These are phyloP conservation scores for Pseudochirops cupreus DNA, from an alignment of 2,797 vertebrate species.

Conservation along the genomic window DNA sequence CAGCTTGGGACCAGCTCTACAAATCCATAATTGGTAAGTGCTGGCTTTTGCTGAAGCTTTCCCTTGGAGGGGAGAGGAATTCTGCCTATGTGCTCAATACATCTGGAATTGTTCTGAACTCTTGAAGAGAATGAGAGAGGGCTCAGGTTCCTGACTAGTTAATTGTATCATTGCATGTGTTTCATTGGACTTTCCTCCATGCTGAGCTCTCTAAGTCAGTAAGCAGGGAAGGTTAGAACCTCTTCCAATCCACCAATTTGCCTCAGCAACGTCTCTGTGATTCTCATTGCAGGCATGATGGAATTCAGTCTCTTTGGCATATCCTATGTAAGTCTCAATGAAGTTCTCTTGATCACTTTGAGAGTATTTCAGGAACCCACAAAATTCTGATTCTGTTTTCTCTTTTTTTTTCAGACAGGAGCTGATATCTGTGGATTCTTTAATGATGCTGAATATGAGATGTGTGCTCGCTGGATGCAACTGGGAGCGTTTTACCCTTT, in stretches of 20 bases:
- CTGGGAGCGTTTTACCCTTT: constrained; percentile 94
- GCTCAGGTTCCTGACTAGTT: not conserved
- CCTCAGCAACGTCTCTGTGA: not conserved
- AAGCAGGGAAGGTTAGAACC: not conserved
- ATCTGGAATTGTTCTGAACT: not conserved
- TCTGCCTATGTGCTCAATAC: not conserved
- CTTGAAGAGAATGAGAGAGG: not conserved
- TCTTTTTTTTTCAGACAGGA: constrained; percentile 84
- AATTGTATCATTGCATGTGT: too few species aligned
- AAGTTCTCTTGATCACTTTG: not conserved
- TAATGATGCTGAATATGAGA: constrained; percentile 84
- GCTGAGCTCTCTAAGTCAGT: not conserved
- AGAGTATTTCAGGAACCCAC: not conserved
- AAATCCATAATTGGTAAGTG: constrained; percentile 93
- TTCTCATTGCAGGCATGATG: constrained; percentile 88
- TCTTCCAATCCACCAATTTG: too few species aligned
- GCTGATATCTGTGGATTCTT: constrained; percentile 94
- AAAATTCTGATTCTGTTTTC: not conserved
- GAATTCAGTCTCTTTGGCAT: constrained; percentile 94
- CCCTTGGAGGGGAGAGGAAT: rapidly evolving
- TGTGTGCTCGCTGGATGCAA: constrained; percentile 92
- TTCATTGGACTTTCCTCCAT: not conserved
- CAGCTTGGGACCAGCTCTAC: constrained; percentile 90
- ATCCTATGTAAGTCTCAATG: constrained; percentile 87
- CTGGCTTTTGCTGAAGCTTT: not conserved